These are phyloP conservation scores for Eucera pruinosa DNA, from an alignment of 2,888 invertebrate species.

Conservation along the genomic window DNA sequence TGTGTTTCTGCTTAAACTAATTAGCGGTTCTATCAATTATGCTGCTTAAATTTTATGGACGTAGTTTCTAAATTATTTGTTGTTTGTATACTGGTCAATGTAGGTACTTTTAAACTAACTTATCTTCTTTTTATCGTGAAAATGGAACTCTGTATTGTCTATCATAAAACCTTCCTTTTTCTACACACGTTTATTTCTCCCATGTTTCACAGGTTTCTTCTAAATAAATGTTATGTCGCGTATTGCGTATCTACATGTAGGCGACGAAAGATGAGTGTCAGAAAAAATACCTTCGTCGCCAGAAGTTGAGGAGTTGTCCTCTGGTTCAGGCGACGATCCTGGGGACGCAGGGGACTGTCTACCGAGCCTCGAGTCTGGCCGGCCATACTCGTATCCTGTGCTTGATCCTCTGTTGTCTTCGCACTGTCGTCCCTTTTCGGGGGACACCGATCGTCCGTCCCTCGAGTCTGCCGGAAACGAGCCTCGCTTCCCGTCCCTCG, in stretches of 20 bases:
- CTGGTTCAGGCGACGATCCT: constrained; percentile 80
- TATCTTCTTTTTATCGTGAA: no score
- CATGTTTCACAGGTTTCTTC: neutral
- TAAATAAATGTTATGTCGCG: neutral
- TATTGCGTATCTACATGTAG: neutral
- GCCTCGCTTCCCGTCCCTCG: constrained; percentile 71
- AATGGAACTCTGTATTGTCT: no score
- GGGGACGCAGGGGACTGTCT: constrained; percentile 69
- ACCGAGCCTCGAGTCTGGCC: constrained; percentile 62
- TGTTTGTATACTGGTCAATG: no score
- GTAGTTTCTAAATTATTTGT: neutral
- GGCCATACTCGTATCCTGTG: constrained; percentile 56
- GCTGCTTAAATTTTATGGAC: neutral
- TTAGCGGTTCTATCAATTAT: neutral
- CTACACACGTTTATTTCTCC: neutral
- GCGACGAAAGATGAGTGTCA: neutral
- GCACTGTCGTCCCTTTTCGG: constrained; percentile 60
- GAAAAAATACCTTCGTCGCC: constrained; percentile 81
- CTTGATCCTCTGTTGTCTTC: constrained; percentile 54
- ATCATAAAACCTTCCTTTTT: no score
- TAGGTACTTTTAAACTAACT: no score
- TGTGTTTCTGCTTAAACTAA: neutral
- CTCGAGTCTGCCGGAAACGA: constrained; percentile 61
- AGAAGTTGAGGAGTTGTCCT: constrained; percentile 81
- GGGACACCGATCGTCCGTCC: constrained; percentile 65